Evolutionary conservation across 2,888 invertebrate genomes (phyloP).

Genomic region (Nemotelus nigrinus): DNA sequence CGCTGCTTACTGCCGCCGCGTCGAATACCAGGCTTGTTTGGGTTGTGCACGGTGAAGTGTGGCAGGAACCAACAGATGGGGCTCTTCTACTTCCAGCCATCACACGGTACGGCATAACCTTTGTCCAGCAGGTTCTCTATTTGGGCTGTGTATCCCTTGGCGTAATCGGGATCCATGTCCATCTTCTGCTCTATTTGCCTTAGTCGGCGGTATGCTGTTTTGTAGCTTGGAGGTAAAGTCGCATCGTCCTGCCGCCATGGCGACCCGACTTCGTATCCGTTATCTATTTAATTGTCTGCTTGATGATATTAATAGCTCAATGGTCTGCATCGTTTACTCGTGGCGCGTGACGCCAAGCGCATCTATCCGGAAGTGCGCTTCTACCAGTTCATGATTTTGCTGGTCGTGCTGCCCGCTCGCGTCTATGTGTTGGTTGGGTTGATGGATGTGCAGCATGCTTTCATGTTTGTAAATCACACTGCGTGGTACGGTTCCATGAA

Average conservation of each 20-base stretch:
- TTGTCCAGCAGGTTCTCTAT: slow-evolving; percentile 2
- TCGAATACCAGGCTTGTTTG: slow-evolving; percentile 20
- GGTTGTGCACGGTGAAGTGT: slow-evolving; percentile 7
- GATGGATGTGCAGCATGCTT: slow-evolving; percentile 5
- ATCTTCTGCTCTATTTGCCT: neutral
- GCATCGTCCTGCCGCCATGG: neutral
- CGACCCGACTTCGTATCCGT: neutral
- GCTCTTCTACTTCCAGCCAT: neutral
- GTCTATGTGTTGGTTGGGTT: slow-evolving; percentile 6
- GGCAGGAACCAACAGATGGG: neutral
- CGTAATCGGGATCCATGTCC: neutral
- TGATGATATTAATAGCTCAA: neutral
- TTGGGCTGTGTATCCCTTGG: neutral
- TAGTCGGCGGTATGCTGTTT: neutral
- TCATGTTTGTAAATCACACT: neutral
- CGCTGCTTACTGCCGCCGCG: slow-evolving; percentile 1
- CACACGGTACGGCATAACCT: neutral
- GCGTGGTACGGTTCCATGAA: neutral
- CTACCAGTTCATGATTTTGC: neutral
- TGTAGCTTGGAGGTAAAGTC: neutral
- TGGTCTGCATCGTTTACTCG: neutral
- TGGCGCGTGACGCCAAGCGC: neutral
- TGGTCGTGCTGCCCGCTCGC: neutral
- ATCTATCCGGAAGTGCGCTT: neutral
- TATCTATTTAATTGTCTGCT: neutral